These are phyloP conservation scores for Polydrusus tereticollis DNA, from an alignment of 2,888 invertebrate species.

Conservation along the genomic window DNA sequence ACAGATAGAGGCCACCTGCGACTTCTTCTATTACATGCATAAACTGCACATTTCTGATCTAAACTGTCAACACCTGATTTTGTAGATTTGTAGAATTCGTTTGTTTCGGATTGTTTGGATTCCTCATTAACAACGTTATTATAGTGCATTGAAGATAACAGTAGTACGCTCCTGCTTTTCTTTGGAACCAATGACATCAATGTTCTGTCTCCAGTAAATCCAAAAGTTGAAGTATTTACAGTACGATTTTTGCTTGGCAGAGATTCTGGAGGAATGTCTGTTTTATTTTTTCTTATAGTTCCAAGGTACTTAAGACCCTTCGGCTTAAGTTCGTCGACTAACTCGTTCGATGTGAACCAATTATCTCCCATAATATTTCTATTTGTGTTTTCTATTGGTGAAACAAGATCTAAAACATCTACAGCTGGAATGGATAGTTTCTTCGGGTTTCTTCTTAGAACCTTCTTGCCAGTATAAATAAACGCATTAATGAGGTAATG, in stretches of 20 bases:
- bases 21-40: constrained; percentile 19
- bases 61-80: constrained; percentile 26
- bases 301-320: constrained; percentile 30
- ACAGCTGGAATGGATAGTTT: constrained; percentile 35
- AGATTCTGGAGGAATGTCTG: constrained; percentile 15
- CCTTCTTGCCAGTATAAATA: constrained; percentile 32
- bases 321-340: constrained; percentile 24
- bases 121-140: constrained; percentile 6
- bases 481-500: constrained; percentile 33
- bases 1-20: constrained; percentile 27
- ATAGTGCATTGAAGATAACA: constrained; percentile 36
- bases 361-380: constrained; percentile 35
- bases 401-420: constrained; percentile 35
- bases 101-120: constrained; percentile 21
- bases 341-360: constrained; percentile 27
- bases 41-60: constrained; percentile 31
- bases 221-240: constrained; percentile 21
- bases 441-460: constrained; percentile 26
- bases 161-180: constrained; percentile 20
- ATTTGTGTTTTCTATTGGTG: constrained; percentile 33
- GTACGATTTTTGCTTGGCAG: constrained; percentile 22
- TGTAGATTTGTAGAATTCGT: constrained; percentile 29
- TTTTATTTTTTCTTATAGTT: constrained; percentile 35
- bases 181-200: constrained; percentile 39
- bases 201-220: constrained; percentile 34